Evolutionary conservation across 2,797 vertebrate genomes (phyloP).

Genomic region (Brotogeris chrysoptera): DNA sequence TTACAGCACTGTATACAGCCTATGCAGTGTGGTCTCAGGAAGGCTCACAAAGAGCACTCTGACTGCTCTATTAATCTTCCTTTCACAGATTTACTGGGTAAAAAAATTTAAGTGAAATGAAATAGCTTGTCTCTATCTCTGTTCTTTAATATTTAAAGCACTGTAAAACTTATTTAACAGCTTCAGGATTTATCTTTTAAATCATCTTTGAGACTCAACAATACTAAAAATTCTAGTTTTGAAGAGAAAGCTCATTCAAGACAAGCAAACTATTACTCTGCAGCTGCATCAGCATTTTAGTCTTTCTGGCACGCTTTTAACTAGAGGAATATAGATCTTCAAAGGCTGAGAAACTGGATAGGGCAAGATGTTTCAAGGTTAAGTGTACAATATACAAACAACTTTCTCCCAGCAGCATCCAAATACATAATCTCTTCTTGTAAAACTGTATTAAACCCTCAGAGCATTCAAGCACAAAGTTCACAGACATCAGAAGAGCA

Average conservation of each 20-base stretch:
- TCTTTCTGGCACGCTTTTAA: neutral
- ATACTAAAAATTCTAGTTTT: neutral
- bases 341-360: neutral
- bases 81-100: neutral
- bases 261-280: neutral
- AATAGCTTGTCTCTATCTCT: neutral
- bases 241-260: neutral
- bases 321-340: neutral
- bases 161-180: neutral
- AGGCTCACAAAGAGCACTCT: neutral
- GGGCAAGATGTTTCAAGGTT: neutral
- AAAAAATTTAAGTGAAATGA: neutral
- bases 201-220: neutral
- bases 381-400: neutral
- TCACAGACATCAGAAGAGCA: neutral
- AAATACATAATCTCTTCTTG: neutral
- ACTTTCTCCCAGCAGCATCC: neutral
- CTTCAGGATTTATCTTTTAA: neutral
- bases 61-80: neutral
- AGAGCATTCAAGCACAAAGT: neutral
- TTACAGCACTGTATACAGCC: neutral
- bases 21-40: neutral
- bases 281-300: neutral
- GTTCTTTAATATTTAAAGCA: neutral
- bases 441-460: neutral